Conservation (phyloP, 1,140 invertebrate genomes). For the Himalopsyche phryganea region DNA sequence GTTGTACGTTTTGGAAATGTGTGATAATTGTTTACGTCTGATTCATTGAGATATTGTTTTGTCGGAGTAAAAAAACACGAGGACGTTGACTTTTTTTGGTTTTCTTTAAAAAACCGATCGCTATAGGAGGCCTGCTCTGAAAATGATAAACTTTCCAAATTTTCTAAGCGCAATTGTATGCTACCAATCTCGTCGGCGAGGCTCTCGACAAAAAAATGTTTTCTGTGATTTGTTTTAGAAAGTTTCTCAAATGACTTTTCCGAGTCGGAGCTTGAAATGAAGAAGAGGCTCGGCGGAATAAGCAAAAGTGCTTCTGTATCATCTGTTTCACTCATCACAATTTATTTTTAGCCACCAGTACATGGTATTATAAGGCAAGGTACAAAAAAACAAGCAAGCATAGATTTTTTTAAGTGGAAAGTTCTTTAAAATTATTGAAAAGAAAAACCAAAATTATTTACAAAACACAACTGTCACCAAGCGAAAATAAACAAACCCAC, state of each 20-base stretch:
- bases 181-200: constrained; percentile 60
- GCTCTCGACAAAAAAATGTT: constrained; percentile 52
- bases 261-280: constrained; percentile 54
- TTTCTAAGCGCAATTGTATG: constrained; percentile 56
- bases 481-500: too few relatives aligned
- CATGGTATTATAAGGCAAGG: not conserved
- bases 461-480: too few relatives aligned
- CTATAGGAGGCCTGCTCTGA: constrained; percentile 8
- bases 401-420: too few relatives aligned
- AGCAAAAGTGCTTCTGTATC: constrained; percentile 75
- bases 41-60: too few relatives aligned
- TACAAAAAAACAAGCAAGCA: not conserved
- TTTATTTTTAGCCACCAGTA: not conserved
- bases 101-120: too few relatives aligned
- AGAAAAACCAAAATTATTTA: too few relatives aligned
- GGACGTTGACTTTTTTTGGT: too few relatives aligned
- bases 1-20: too few relatives aligned
- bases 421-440: too few relatives aligned
- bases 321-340: constrained; percentile 77
- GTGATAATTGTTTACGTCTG: too few relatives aligned
- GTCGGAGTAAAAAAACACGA: too few relatives aligned
- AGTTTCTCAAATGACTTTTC: constrained; percentile 47
- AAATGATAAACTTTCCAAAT: constrained; percentile 40
- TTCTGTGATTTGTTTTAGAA: constrained; percentile 10
- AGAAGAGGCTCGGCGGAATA: constrained; percentile 72